Evolutionary conservation across 2,797 vertebrate species (phyloP), one percentile per base, ranked within the genome.

Genomic region (Heteromormyrus szaboi): DNA sequence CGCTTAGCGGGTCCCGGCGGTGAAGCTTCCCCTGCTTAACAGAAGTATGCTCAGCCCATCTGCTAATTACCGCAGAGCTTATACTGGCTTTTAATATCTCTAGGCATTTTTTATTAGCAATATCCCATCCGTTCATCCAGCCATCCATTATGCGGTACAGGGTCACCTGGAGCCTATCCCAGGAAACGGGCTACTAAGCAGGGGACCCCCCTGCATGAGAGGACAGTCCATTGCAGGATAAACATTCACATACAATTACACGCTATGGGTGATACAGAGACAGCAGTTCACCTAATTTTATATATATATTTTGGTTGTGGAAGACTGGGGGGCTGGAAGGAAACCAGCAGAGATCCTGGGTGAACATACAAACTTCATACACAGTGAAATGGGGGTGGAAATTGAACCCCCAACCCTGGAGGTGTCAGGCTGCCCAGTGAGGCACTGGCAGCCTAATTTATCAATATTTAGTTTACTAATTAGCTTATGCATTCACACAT

Each of bases 391-490:
- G 33, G 14, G 65, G 68, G 33, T 76, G 33, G 68, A 19, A 76
- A 37, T 76, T 14, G 5, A 76, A 37, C 33, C 33, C 76, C 76
- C 76, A 81, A 44, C 76, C 76, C 76, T 22, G 41, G 19, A 81
- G 41, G 76, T 22, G 37, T 81, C 37, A 81, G 17, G 37, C 76
- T 81, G 41, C 76, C 19, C 41, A 46, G 41, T 81, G 76, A 81
- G 59, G 11, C 25, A 29, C 41, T 87, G 76, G 41, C 76, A 44
- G 17, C 46, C 59, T 12, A 53, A 53, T 79, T 79, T 50, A 86
- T 50, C 85, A 54, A 56, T 51, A 86, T 86, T 85, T 85, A 29
- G 51, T 62, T 65, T 51, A 88, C 50, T 88, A 51, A 68, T 72
- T 85, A 11, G 56, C 41, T 89, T 56, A 44, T 86, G 65, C n/a